These are phyloP conservation scores for Aurelia sp. DNA, from an alignment of 30 jellyfish, hydroid and myxozoan species.

Conservation along the genomic window DNA sequence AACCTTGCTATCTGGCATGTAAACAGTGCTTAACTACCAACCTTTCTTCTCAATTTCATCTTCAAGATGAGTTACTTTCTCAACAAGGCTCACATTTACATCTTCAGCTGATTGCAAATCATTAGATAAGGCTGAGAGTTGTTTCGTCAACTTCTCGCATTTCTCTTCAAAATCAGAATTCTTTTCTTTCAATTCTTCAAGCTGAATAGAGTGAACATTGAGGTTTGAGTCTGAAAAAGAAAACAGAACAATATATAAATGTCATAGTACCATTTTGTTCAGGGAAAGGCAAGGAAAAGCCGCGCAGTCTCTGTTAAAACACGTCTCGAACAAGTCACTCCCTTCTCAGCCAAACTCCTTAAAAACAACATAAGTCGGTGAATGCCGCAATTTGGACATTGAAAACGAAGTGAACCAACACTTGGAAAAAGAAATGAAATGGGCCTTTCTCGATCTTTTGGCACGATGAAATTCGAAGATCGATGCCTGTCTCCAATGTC, in stretches of 20 bases:
- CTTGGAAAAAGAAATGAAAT: too few relatives aligned
- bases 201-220: too few relatives aligned
- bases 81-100: background rate
- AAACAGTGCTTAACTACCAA: background rate
- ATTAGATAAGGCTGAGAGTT: background rate
- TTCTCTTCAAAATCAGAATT: background rate
- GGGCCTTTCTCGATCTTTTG: too few relatives aligned
- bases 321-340: too few relatives aligned
- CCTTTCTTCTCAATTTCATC: background rate
- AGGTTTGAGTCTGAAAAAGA: background rate
- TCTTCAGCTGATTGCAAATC: slow-evolving; percentile 46
- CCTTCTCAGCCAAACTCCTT: background rate
- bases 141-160: slow-evolving; percentile 4
- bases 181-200: background rate
- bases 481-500: too few relatives aligned
- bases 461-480: too few relatives aligned
- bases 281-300: background rate
- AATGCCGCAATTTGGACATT: too few relatives aligned
- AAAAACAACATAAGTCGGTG: too few relatives aligned
- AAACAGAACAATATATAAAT: too few relatives aligned
- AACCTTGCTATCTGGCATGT: too few relatives aligned
- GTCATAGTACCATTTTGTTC: background rate
- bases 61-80: background rate
- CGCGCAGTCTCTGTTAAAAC: background rate
- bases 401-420: too few relatives aligned